These are phyloP conservation scores for Polia nebulosa DNA, from an alignment of 2,888 invertebrate species.

Conservation along the genomic window DNA sequence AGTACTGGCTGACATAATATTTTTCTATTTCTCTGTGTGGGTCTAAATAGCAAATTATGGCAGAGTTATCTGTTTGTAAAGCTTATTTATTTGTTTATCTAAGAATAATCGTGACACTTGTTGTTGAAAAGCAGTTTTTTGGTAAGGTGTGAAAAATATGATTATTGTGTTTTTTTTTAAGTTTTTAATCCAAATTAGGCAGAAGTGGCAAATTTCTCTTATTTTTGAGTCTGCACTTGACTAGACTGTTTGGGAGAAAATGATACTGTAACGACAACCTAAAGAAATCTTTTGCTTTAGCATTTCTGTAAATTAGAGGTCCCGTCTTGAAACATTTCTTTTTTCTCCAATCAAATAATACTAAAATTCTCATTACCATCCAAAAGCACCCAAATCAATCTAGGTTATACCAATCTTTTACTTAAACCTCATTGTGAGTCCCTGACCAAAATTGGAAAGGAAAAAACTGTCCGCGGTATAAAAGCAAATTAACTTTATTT, in stretches of 20 bases:
- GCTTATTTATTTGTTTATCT: slow-evolving; percentile 24
- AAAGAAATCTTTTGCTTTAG: neutral
- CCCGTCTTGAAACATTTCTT: too few relatives aligned
- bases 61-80: slow-evolving; percentile 3
- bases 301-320: neutral
- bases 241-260: too few relatives aligned
- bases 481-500: slow-evolving; percentile 64
- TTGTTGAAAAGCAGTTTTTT: neutral
- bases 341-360: slow-evolving; percentile 33
- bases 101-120: neutral
- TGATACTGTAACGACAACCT: neutral
- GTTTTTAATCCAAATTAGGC: neutral
- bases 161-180: neutral
- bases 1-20: slow-evolving; percentile 46
- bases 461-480: slow-evolving; percentile 48
- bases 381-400: slow-evolving; percentile 38
- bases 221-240: too few relatives aligned
- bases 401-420: slow-evolving; percentile 33
- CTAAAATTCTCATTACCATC: slow-evolving; percentile 27
- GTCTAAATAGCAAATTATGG: slow-evolving; percentile 26
- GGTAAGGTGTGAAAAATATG: neutral
- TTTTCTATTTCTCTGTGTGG: slow-evolving; percentile 29
- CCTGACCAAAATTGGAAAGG: slow-evolving; percentile 38
- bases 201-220: neutral
- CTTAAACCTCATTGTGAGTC: slow-evolving; percentile 35